These are phyloP conservation scores for Campaea margaritaria DNA, from an alignment of 2,888 invertebrate species.

Conservation along the genomic window DNA sequence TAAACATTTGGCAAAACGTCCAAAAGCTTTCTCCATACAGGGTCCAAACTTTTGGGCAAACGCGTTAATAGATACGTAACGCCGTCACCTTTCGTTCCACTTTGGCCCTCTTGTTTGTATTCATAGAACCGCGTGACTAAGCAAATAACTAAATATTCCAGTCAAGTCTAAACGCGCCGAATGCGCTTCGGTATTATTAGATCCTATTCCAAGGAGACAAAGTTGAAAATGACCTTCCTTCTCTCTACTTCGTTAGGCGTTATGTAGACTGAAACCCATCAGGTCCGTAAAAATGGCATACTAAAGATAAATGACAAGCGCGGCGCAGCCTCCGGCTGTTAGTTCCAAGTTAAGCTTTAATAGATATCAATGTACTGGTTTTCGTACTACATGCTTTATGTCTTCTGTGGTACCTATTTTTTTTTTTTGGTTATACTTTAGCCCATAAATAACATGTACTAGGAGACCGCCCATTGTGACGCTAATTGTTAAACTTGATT, in stretches of 20 bases:
- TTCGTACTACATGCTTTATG: too few relatives aligned
- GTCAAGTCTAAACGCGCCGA: slow-evolving; percentile 9
- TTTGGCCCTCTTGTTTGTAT: slow-evolving; percentile 13
- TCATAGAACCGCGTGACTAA: slow-evolving; percentile 8
- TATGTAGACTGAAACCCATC: background rate
- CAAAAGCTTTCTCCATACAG: background rate
- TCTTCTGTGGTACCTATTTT: too few relatives aligned
- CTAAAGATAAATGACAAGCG: too few relatives aligned
- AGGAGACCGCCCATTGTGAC: too few relatives aligned
- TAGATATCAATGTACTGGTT: too few relatives aligned
- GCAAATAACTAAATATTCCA: slow-evolving; percentile 18
- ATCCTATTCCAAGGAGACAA: too few relatives aligned
- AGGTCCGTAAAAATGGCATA: too few relatives aligned
- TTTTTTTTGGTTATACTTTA: too few relatives aligned
- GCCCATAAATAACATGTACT: too few relatives aligned
- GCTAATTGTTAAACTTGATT: too few relatives aligned
- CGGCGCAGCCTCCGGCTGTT: too few relatives aligned
- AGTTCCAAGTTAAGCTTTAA: too few relatives aligned
- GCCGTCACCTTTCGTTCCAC: slow-evolving; percentile 3
- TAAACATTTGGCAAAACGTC: background rate
- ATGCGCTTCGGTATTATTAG: slow-evolving; percentile 3
- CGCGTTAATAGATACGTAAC: background rate
- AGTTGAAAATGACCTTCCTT: background rate
- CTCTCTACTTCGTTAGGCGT: slow-evolving; percentile 2
- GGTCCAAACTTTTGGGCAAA: slow-evolving; percentile 5